Evolutionary conservation across 2,888 invertebrate genomes (phyloP).

Genomic region (Neoaliturus tenellus): DNA sequence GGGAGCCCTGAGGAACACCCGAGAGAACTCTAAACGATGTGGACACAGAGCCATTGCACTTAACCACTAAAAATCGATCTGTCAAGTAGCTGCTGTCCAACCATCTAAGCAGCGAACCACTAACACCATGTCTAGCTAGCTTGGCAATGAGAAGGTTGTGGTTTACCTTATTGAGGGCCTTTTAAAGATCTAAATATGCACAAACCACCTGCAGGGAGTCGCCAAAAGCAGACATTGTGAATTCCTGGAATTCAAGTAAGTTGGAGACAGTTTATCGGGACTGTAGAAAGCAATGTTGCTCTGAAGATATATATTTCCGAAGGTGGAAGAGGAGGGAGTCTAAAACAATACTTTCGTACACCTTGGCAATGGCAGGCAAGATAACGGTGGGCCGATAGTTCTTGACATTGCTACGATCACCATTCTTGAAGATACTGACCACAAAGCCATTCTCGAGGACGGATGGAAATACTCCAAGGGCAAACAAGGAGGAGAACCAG

Average conservation of each 20-base stretch:
- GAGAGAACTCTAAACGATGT: too few relatives aligned
- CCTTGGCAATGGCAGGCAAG: constrained; percentile 1
- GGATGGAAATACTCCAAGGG: background rate
- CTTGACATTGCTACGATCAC: constrained; percentile 24
- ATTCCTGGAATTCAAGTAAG: constrained; percentile 9
- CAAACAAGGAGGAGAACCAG: background rate
- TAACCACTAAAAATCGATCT: too few relatives aligned
- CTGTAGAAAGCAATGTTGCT: background rate
- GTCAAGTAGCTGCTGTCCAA: too few relatives aligned
- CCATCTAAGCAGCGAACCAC: too few relatives aligned
- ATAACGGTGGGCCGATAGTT: constrained; percentile 9
- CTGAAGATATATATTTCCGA: constrained; percentile 6
- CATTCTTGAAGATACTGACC: constrained; percentile 7
- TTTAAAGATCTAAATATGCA: too few relatives aligned
- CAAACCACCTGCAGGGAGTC: too few relatives aligned
- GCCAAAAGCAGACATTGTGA: too few relatives aligned
- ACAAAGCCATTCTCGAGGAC: constrained; percentile 8
- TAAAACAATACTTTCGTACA: constrained; percentile 31
- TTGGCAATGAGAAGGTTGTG: too few relatives aligned
- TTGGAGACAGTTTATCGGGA: background rate
- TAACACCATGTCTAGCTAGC: too few relatives aligned
- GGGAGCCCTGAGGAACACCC: too few relatives aligned
- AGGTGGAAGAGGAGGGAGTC: constrained; percentile 12
- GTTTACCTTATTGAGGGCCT: too few relatives aligned
- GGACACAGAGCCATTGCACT: too few relatives aligned